Evolutionary conservation across 2,797 vertebrate species (phyloP).

Genomic region (Rhinogobio ventralis): DNA sequence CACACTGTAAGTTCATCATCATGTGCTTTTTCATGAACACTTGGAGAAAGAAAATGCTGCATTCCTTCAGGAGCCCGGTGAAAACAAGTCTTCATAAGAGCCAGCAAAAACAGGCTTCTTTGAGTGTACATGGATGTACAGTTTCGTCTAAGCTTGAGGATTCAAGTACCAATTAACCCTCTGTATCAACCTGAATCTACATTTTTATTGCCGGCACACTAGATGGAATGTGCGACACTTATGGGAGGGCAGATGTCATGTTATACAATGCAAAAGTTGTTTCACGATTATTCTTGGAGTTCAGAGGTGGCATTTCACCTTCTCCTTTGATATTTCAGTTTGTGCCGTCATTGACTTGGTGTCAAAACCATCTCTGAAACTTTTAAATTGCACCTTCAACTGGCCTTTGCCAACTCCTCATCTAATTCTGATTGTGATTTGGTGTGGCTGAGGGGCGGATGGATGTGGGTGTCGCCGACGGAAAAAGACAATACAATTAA

Average conservation of each 20-base stretch:
- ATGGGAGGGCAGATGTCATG: constrained; percentile 1
- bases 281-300: not conserved
- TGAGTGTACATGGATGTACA: not conserved
- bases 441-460: constrained; percentile 77
- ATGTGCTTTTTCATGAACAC: constrained; percentile 19
- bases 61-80: constrained; percentile 37
- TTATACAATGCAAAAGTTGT: not conserved
- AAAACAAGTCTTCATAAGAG: constrained; percentile 27
- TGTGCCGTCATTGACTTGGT: constrained; percentile 29
- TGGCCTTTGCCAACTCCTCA: constrained; percentile 70
- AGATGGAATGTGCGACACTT: not conserved
- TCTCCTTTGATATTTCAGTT: constrained; percentile 46
- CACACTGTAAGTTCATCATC: constrained; percentile 53
- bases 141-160: constrained; percentile 8
- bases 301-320: constrained; percentile 36
- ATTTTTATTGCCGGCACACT: constrained; percentile 22
- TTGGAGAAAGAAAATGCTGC: constrained; percentile 32
- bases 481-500: constrained; percentile 99
- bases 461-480: constrained; percentile 77
- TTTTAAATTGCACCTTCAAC: constrained; percentile 67
- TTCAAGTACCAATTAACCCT: constrained; percentile 41
- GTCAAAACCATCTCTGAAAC: constrained; percentile 57
- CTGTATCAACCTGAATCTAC: constrained; percentile 32
- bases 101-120: not conserved
- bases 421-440: constrained; percentile 87